Base-by-base conservation (phyloP, 2,797 vertebrate genomes). In the Pantherophis alleghaniensis region DNA sequence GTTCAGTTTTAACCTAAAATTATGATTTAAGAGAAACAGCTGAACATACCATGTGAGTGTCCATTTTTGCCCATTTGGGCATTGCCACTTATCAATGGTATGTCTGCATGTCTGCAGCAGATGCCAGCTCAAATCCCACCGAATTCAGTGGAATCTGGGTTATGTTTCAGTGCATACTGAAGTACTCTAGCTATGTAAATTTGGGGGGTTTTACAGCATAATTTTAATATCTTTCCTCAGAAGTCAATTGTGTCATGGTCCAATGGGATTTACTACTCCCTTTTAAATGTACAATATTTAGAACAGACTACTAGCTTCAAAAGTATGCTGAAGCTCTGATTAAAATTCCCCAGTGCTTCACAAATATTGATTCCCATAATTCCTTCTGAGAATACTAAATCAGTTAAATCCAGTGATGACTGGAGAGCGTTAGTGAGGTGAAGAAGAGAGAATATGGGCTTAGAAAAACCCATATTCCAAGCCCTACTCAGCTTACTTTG, bases 21-120 rank as follows among this genome's bases (percentile, higher is more conserved):
- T 63, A 69, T 95, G 91, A 97, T 97, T 97, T 97, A 96, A 94
- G 93, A 94, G 90, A 93, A 96, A 96, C 93, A 96, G 94, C 93
- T 96, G 95, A 97, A 91, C 86, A 93, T 95, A 69, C 92, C 69
- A 22, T 18, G 32, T 0, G 0, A 94, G 13, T 11, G 92, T 96
- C 95, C 90, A 92, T 94, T 96, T 95, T 94, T 96, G 93, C 11
- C 92, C 74, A 92, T 93, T 94, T 94, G 90, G 95, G 95, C 91
- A 87, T 53, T 88, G 94, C 87, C 90, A 42, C 28, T 94, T 95
- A 96, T 92, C 96, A 92, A 86, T 83, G 55, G 42, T 24, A 53
- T 79, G 60, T 37, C 86, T 88, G 66, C 14, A 37, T 56, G 59
- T 32, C 24, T 26, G 74, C 18, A 32, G 47, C 87, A 89, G 51